Evolutionary conservation across 2,888 invertebrate genomes (phyloP).

Genomic region (Cryptus viduatorius): DNA sequence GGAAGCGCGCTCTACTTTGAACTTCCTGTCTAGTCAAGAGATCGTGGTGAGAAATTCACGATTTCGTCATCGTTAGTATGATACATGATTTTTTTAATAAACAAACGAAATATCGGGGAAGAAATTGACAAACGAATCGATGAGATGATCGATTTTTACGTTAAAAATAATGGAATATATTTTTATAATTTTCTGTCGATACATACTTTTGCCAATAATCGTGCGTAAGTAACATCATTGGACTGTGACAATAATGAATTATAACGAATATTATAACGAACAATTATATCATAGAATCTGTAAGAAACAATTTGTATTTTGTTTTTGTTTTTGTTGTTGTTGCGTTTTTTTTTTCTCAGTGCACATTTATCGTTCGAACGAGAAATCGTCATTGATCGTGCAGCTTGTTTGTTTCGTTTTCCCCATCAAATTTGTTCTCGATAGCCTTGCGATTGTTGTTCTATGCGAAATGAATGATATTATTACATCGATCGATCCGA

Average conservation of each 20-base stretch:
- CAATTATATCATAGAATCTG: slow-evolving; percentile 65
- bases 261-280: slow-evolving; percentile 67
- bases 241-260: slow-evolving; percentile 68
- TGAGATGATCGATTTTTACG: slow-evolving; percentile 52
- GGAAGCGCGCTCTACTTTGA: slow-evolving; percentile 26
- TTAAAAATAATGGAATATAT: slow-evolving; percentile 71
- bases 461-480: slow-evolving; percentile 55
- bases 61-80: not conserved
- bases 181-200: slow-evolving; percentile 69
- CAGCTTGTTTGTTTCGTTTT: slow-evolving; percentile 14
- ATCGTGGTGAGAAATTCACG: not conserved
- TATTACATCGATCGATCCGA: slow-evolving; percentile 53
- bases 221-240: slow-evolving; percentile 70
- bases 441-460: slow-evolving; percentile 38
- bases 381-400: slow-evolving; percentile 46
- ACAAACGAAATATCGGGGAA: not conserved
- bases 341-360: slow-evolving; percentile 8
- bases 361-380: slow-evolving; percentile 25
- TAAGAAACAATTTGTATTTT: slow-evolving; percentile 61
- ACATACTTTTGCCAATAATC: slow-evolving; percentile 70
- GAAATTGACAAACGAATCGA: not conserved
- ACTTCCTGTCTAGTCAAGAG: not conserved
- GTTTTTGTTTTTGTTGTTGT: slow-evolving; percentile 4
- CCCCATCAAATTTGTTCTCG: slow-evolving; percentile 35
- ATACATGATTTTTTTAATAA: not conserved